Evolutionary conservation across 2,888 invertebrate species (phyloP).

Genomic region (Hypolimnas misippus): DNA sequence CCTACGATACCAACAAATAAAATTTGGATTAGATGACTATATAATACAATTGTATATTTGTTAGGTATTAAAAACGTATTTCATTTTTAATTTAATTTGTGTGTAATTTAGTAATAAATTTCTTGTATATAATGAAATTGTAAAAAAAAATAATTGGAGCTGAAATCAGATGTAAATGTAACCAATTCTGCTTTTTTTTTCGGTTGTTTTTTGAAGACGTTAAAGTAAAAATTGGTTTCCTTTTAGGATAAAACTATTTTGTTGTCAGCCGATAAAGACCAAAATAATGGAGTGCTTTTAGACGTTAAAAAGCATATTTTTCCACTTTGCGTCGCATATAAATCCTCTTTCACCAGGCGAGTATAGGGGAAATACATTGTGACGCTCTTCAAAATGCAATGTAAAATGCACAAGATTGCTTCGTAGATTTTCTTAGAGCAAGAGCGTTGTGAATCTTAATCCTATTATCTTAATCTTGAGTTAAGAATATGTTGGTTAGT

Average conservation of each 20-base stretch:
- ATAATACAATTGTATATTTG: too few relatives aligned
- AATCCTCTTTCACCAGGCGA: slow-evolving; percentile 37
- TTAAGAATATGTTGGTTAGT: too few relatives aligned
- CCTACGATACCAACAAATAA: too few relatives aligned
- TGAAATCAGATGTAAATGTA: too few relatives aligned
- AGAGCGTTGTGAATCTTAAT: slow-evolving; percentile 11
- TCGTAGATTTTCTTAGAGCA: slow-evolving; percentile 24
- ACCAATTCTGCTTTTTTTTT: too few relatives aligned
- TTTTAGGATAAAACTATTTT: slow-evolving; percentile 4
- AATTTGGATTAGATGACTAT: too few relatives aligned
- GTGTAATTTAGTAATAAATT: too few relatives aligned
- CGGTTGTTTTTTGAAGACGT: neutral
- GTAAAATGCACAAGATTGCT: slow-evolving; percentile 25
- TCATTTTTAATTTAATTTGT: too few relatives aligned
- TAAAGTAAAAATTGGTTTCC: neutral
- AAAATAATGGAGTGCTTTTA: slow-evolving; percentile 28
- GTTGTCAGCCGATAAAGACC: slow-evolving; percentile 21
- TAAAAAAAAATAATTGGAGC: too few relatives aligned
- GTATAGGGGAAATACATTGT: slow-evolving; percentile 33
- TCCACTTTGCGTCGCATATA: slow-evolving; percentile 33
- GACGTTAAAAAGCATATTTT: slow-evolving; percentile 31
- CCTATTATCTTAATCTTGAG: too few relatives aligned
- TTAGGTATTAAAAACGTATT: too few relatives aligned
- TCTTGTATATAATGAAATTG: too few relatives aligned
- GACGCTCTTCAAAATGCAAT: slow-evolving; percentile 37